A percentile compares a stretch with the other conserved stretches of the same genome.
Evolutionary conservation across 2,888 invertebrate species (phyloP).

Genomic region (Parnassius glacialis): DNA sequence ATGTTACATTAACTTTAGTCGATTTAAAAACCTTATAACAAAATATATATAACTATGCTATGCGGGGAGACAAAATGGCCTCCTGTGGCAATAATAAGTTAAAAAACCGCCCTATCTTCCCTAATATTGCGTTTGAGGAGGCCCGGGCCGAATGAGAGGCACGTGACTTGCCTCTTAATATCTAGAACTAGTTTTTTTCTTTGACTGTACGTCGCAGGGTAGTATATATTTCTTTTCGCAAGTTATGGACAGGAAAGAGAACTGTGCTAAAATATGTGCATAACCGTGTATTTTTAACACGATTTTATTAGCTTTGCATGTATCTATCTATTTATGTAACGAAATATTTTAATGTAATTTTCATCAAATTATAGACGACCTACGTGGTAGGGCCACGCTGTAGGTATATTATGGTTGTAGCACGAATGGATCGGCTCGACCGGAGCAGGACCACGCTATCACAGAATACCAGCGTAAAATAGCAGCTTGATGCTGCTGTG

Average conservation of each 20-base stretch:
- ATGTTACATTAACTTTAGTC: slow-evolving; percentile 12
- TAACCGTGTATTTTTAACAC: not conserved
- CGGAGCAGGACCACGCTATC: no score
- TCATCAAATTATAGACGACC: no score
- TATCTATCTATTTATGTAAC: no score
- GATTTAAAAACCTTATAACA: slow-evolving; percentile 30
- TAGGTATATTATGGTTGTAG: no score
- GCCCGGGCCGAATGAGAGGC: slow-evolving; percentile 59
- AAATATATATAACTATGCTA: slow-evolving; percentile 38
- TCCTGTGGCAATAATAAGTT: slow-evolving; percentile 64
- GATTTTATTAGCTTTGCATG: no score
- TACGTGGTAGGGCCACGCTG: no score
- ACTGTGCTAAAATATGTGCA: slow-evolving; percentile 16
- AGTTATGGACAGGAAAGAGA: slow-evolving; percentile 17
- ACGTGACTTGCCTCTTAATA: slow-evolving; percentile 64
- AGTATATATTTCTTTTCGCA: slow-evolving; percentile 15
- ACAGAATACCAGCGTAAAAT: no score
- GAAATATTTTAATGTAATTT: no score
- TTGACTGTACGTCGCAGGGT: slow-evolving; percentile 2
- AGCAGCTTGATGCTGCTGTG: no score
- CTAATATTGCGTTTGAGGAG: slow-evolving; percentile 60
- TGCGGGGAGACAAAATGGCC: slow-evolving; percentile 59
- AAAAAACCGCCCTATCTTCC: slow-evolving; percentile 54
- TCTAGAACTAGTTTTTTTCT: slow-evolving; percentile 22
- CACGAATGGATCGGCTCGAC: no score